Evolutionary conservation across 2,797 vertebrate species (phyloP), one percentile per base, ranked within the genome.

Genomic region (Megaceryle alcyon): DNA sequence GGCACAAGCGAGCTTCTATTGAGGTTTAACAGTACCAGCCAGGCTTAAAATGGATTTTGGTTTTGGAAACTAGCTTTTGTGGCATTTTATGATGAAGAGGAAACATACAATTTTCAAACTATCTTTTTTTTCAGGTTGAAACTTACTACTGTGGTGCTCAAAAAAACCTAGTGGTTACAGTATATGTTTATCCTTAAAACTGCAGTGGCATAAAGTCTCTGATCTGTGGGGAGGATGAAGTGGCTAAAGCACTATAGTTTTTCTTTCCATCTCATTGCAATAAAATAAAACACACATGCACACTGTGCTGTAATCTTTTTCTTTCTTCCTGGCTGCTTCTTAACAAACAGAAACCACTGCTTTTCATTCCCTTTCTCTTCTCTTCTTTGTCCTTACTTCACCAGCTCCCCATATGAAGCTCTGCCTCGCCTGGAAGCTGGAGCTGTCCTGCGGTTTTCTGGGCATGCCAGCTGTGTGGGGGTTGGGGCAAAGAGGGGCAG

Each of bases 41-140:
- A 96, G 83, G 79, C 80, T 93, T 91, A 95, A 96, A 97, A 97
- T 91, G 94, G 87, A 82, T 78, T 95, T 95, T 64, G 79, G 69
- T 72, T 95, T 96, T 88, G 73, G 82, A 79, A 94, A 60, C 39
- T 54, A 51, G 84, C 69, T 95, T 90, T 92, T 94, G 94, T 92
- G 90, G 76, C 14, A 2, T 63, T 94, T 92, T 82, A 44, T 88
- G 89, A 69, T 54, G 82, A 91, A 82, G 72, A 54, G 90, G 88
- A 76, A 96, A 89, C 75, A 16, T 93, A 73, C 37, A 80, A 86
- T 97, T 95, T 96, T 92, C 61, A 56, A 90, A 57, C 84, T 72
- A 56, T 79, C 5, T 3, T 16, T 87, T 93, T 80, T 93, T 90
- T 92, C 25, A 46, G 56, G 33, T 53, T 96, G 86, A 80, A 76